Conservation (phyloP, 2,888 invertebrate genomes). For the Drosophila affinis region DNA sequence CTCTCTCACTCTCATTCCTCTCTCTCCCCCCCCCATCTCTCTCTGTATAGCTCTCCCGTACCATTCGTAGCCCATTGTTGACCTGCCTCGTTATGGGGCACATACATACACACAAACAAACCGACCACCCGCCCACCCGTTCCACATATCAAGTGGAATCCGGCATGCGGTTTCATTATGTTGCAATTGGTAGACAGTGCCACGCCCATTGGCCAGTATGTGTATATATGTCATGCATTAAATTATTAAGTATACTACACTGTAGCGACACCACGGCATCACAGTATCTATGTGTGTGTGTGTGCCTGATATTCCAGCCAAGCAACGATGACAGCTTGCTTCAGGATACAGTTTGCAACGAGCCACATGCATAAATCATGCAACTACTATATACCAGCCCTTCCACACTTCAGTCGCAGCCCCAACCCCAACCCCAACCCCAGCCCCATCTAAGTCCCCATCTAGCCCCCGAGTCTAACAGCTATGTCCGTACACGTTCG, state of each 20-base stretch:
- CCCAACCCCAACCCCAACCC: not conserved
- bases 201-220: conserved; percentile 65
- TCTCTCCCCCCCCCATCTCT: conserved; percentile 1
- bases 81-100: conserved; percentile 62
- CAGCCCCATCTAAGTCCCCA: not conserved
- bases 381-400: conserved; percentile 26
- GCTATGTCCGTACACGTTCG: conserved; percentile 57
- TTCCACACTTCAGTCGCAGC: not conserved
- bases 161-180: conserved; percentile 59
- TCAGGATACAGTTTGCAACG: conserved; percentile 43
- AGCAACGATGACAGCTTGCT: conserved; percentile 42
- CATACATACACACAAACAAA: conserved; percentile 23
- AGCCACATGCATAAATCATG: conserved; percentile 64
- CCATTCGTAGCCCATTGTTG: conserved; percentile 53
- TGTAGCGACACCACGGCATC: conserved; percentile 34
- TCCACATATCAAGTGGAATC: conserved; percentile 60
- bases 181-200: conserved; percentile 68
- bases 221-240: conserved; percentile 61
- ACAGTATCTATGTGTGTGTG: not conserved
- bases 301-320: conserved; percentile 6
- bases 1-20: conserved; percentile 16
- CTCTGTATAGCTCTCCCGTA: not conserved
- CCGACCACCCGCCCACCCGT: conserved; percentile 20
- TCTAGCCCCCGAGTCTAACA: conserved; percentile 34
- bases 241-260: conserved; percentile 63